Evolutionary conservation across 2,888 invertebrate genomes (phyloP), one percentile per base, ranked within the genome.

Genomic region (Archaeoteleia sp.): DNA sequence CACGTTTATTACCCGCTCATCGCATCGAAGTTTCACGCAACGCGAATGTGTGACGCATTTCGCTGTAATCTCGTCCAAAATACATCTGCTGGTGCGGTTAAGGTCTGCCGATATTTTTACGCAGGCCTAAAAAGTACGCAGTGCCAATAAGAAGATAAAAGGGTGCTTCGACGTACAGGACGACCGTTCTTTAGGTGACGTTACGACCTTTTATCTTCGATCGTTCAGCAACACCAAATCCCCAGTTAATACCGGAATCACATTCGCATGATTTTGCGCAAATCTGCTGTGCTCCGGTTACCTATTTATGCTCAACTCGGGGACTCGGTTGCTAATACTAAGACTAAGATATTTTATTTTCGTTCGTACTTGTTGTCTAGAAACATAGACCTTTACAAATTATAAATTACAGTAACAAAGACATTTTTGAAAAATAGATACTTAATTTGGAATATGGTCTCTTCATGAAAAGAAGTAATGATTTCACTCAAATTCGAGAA

Each of bases 11-110:
- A 20, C 20, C 20, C 20, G 20, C 20, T 20, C 20, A 5, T 4
- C 20, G 20, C 20, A 20, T 4, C 5, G 20, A 20, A 2, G 29
- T 29, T 29, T 29, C 29, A 8, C 29, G 29, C 8, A 29, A 29
- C 9, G 9, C 29, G 29, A 29, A n/a, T 5, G 7, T 29, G 7
- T 29, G 29, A 29, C 9, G 8, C 1, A 29, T 29, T 49, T 58
- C 45, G 67, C 71, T 68, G 58, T 66, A 71, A 71, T 82, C 77
- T 82, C 79, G 85, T 85, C 85, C 85, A 85, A 83, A 85, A 85
- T 85, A 85, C 85, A 83, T 84, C 85, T 85, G 85, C 85, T 81
- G 81, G 77, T 84, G 81, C 83, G 82, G 83, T 84, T 83, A 79
- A 83, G 67, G 77, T 81, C 83, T 83, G 83, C 82, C 83, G 75